Evolutionary conservation across 2,113 vertebrate genomes (phyloP), one percentile per base, ranked within the genome.

Genomic region (Calidris pygmaea): DNA sequence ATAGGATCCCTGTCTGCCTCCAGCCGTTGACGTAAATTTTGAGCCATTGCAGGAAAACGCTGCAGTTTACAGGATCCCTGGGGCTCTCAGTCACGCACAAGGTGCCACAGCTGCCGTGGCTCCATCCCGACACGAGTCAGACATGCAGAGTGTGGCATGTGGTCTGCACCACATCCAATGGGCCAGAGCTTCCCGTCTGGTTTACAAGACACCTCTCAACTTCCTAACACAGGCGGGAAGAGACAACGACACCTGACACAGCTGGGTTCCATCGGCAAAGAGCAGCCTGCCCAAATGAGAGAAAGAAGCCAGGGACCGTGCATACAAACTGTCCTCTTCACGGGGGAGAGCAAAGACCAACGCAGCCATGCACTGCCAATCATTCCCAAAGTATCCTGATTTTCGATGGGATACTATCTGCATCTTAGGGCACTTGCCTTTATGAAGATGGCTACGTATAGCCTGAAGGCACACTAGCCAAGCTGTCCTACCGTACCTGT

Each of bases 131-230:
- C 32, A 34, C 1, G 2, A 17, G 7, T 6, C 47, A 20, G 52
- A 41, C 4, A 53, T 2, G 18, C 22, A 75, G 35, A 65, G 53
- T 0, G 0, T 6, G 21, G 16, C 15, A 30, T 0, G 0, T 3
- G 19, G 59, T n/a, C 53, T 45, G 43, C 39, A 65, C 22, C 41
- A 27, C 55, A 63, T 62, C 37, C 62, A 83, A 34, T 12, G 10
- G 11, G 2, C 41, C 21, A 24, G 21, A 82, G 71, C 41, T 45
- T 43, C 50, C 27, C 9, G 0, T 6, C 45, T 41, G 15, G 65
- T 20, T 48, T 37, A 19, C 5, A 56, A 13, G 39, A 30, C n/a
- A 53, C 21, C 15, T 48, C 73, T 10, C 29, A 47, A 9, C 35
- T 29, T 34, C 35, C 13, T n/a, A 23, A 74, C 41, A 35, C 24